Conservation (phyloP, 1,140 invertebrate species). For the Aphelenchoides besseyi region DNA sequence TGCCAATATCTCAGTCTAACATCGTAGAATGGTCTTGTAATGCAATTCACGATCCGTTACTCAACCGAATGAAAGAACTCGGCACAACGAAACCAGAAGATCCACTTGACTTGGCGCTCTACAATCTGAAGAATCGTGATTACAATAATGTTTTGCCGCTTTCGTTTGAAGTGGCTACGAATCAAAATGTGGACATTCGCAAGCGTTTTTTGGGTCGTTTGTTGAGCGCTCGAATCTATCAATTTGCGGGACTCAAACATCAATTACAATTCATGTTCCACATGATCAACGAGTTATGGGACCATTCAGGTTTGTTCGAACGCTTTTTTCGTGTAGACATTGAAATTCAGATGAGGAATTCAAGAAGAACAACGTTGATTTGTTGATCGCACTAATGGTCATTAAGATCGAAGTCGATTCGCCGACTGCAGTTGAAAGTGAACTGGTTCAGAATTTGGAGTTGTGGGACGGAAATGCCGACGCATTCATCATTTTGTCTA, state of each 20-base stretch:
- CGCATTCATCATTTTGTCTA: slow-evolving; percentile 9
- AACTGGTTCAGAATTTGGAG: slow-evolving; percentile 1
- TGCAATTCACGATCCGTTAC: slow-evolving; percentile 13
- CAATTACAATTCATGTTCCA: not conserved
- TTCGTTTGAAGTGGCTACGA: not conserved
- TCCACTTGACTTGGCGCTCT: slow-evolving; percentile 13
- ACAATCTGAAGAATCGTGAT: not conserved
- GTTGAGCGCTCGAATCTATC: slow-evolving; percentile 1
- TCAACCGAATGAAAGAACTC: not conserved
- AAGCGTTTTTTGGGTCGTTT: slow-evolving; percentile 10
- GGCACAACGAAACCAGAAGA: not conserved
- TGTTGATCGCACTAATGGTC: not conserved
- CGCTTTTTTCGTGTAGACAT: not conserved
- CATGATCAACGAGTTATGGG: not conserved
- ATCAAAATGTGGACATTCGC: not conserved
- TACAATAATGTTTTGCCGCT: slow-evolving; percentile 6
- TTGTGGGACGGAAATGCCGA: slow-evolving; percentile 3
- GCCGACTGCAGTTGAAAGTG: not conserved
- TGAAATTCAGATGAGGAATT: slow-evolving; percentile 11
- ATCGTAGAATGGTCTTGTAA: not conserved
- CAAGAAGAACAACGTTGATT: slow-evolving; percentile 6
- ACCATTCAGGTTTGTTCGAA: not conserved
- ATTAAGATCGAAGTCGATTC: slow-evolving; percentile 1
- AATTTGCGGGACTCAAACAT: not conserved
- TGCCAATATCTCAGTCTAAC: slow-evolving; percentile 15